Evolutionary conservation across 1,140 invertebrate genomes (phyloP).

Genomic region (Parapsyche elsis): DNA sequence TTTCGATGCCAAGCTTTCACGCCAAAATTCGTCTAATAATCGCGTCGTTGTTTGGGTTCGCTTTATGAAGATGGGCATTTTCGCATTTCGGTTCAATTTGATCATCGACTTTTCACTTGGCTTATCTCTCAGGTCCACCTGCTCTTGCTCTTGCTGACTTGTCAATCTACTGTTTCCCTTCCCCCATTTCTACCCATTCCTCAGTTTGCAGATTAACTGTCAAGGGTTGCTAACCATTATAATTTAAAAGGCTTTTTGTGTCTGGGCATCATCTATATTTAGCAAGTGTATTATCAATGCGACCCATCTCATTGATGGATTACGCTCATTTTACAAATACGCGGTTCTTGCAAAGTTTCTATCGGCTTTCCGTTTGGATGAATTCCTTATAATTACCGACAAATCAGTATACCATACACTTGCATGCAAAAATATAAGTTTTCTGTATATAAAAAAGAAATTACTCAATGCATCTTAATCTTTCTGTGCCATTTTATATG

Average conservation of each 20-base stretch:
- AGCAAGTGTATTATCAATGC: too few relatives aligned
- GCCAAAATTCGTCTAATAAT: not conserved
- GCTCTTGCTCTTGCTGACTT: constrained; percentile 31
- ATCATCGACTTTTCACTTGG: constrained; percentile 49
- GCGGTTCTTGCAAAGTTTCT: too few relatives aligned
- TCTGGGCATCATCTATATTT: not conserved
- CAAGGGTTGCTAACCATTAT: constrained; percentile 20
- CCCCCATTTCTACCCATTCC: too few relatives aligned
- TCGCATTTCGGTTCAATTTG: constrained; percentile 51
- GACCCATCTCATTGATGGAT: too few relatives aligned
- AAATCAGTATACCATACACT: too few relatives aligned
- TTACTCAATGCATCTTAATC: too few relatives aligned
- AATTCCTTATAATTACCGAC: too few relatives aligned
- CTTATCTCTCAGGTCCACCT: constrained; percentile 49
- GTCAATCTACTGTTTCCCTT: constrained; percentile 28
- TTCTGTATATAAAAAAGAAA: too few relatives aligned
- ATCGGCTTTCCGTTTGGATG: too few relatives aligned
- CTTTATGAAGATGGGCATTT: constrained; percentile 53
- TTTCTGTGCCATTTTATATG: too few relatives aligned
- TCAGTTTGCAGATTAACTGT: constrained; percentile 1
- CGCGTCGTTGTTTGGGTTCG: not conserved
- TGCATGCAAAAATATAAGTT: too few relatives aligned
- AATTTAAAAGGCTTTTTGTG: constrained; percentile 12
- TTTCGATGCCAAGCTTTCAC: not conserved
- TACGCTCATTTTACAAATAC: too few relatives aligned